A percentile compares a stretch with the other conserved stretches of the same genome.
phyloP scores from a whole-genome alignment of 2,113 vertebrate species.

The Variabilichromis moorii region DNA sequence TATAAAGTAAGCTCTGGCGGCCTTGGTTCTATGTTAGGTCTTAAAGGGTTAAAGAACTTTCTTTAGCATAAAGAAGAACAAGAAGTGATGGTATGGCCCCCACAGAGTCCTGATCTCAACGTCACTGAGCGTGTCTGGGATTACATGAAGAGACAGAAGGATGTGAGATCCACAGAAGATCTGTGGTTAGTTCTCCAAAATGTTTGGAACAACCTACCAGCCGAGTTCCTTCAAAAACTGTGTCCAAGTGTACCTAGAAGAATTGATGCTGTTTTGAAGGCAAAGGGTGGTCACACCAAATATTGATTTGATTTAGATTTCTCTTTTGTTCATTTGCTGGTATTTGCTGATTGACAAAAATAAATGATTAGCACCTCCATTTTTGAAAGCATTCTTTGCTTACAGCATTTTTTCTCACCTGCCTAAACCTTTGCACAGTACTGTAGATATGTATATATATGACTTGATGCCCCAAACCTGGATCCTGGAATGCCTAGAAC shows the following conservation, averaged over 20 bases:
- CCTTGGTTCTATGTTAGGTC: no score
- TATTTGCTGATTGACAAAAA: neutral
- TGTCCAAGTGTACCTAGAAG: neutral
- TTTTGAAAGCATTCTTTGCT: neutral
- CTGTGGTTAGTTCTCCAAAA: neutral
- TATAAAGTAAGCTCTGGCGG: no score
- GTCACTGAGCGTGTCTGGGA: neutral
- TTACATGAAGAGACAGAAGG: neutral
- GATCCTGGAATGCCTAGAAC: neutral
- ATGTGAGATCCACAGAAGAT: neutral
- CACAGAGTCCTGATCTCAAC: neutral
- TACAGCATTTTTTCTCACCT: neutral
- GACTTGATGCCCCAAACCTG: neutral
- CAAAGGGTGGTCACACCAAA: neutral
- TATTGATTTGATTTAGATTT: neutral
- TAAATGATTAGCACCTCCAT: neutral
- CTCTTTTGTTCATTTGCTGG: neutral
- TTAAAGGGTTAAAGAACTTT: neutral
- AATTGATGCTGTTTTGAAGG: neutral
- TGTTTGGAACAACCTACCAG: neutral
- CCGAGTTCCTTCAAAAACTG: neutral
- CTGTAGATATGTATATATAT: neutral
- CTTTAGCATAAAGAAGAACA: neutral
- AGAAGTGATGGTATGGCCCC: neutral
- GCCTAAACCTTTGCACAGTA: neutral